Base-by-base conservation (phyloP, 2,797 vertebrate genomes). In the Falco rusticolus region DNA sequence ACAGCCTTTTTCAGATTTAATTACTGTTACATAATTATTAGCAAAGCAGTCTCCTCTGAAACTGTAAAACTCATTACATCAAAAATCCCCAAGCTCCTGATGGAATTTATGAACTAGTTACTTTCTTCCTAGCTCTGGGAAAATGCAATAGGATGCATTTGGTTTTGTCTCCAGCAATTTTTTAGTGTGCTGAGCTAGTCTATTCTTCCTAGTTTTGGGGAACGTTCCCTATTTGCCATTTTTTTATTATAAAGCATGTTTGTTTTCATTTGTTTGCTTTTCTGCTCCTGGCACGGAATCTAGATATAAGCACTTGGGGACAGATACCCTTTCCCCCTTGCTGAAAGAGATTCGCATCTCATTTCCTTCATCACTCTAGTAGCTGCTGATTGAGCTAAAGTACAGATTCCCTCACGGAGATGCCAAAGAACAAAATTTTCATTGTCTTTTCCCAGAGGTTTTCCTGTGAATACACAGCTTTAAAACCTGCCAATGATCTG, bases 1-100 rank as follows among this genome's bases (percentile, higher is more conserved):
- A 97, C 98, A 98, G 98, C 98, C 98, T 98, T 98, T 98, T 98
- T 98, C 98, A 98, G 98, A 98, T 98, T 98, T 99, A 99, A 99
- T 99, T 99, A 99, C 98, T 98, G 98, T 98, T 98, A 98, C 98
- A 98, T 98, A 98, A 98, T 99, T 99, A 99, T 99, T 99, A 99
- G 98, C 98, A 98, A 98, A 98, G 97, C 98, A 98, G 98, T 97
- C 98, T 98, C 98, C 98, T 98, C 98, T 98, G 98, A 98, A 98
- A 98, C 98, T 98, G 98, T 98, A 98, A 98, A 98, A 98, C 98
- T 98, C 98, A 98, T 98, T 98, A 98, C 97, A 98, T 98, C 98
- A 98, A 98, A 98, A 98, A 98, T 98, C 98, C 98, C 98, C 87
- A 98, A 98, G 98, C 98, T 98, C 98, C 96, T 97, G 97, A 97